Conservation (phyloP, 2,888 invertebrate species). For the Gari tellinella region DNA sequence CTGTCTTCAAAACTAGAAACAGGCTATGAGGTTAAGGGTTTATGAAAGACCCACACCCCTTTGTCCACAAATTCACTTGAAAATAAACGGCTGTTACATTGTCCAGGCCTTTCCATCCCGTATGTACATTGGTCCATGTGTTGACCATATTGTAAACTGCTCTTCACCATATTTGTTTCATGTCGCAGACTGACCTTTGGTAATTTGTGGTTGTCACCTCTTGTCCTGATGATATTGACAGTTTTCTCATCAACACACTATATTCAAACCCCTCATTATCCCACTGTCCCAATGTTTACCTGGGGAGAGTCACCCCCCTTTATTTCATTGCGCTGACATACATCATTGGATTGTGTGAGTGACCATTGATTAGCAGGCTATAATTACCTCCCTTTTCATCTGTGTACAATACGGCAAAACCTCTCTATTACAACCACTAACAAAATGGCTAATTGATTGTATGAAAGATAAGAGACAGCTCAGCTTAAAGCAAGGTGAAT, state of each 20-base stretch:
- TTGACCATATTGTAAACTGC: slow-evolving; percentile 21
- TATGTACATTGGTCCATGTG: too few relatives aligned
- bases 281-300: slow-evolving; percentile 19
- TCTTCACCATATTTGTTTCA: slow-evolving; percentile 17
- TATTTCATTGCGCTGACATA: slow-evolving; percentile 18
- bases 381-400: slow-evolving; percentile 39
- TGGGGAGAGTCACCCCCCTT: slow-evolving; percentile 11
- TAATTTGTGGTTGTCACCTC: slow-evolving; percentile 35
- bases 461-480: too few relatives aligned
- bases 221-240: slow-evolving; percentile 30
- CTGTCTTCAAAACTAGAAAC: too few relatives aligned
- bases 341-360: slow-evolving; percentile 20
- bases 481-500: too few relatives aligned
- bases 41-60: too few relatives aligned
- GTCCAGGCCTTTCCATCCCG: too few relatives aligned
- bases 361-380: slow-evolving; percentile 34
- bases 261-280: slow-evolving; percentile 14
- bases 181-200: slow-evolving; percentile 17
- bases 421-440: too few relatives aligned
- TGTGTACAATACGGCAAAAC: neutral
- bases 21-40: too few relatives aligned
- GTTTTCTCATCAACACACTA: slow-evolving; percentile 36
- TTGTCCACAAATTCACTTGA: too few relatives aligned
- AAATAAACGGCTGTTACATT: too few relatives aligned
- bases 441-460: too few relatives aligned